A percentile compares a stretch with the other conserved stretches of the same genome.
Evolutionary conservation across 2,888 invertebrate species (phyloP).

Genomic region (Cremastinae sp.): DNA sequence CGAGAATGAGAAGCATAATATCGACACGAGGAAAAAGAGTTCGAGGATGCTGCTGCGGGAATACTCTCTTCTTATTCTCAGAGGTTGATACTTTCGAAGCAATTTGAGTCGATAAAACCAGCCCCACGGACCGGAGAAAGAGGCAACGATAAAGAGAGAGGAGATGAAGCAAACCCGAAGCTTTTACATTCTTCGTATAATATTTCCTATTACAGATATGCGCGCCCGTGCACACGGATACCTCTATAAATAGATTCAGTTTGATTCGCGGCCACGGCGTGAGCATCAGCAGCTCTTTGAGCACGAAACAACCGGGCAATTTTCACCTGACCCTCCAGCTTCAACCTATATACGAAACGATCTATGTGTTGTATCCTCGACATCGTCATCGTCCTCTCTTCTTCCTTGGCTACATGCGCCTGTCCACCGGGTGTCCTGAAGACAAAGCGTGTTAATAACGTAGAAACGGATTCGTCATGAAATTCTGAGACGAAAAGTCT

Average conservation of each 20-base stretch:
- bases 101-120: constrained; percentile 77
- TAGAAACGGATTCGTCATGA: no score
- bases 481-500: no score
- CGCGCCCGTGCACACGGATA: neutral
- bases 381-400: constrained; percentile 39
- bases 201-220: neutral
- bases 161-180: neutral
- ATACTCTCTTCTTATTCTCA: constrained; percentile 15
- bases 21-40: constrained; percentile 8
- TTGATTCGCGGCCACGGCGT: constrained; percentile 49
- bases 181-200: constrained; percentile 12
- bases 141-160: constrained; percentile 9
- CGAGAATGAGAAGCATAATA: constrained; percentile 29
- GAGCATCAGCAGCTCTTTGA: constrained; percentile 53
- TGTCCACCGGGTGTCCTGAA: no score
- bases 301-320: constrained; percentile 68
- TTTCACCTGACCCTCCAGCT: constrained; percentile 70
- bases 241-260: constrained; percentile 5
- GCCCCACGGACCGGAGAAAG: constrained; percentile 28
- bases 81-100: constrained; percentile 69
- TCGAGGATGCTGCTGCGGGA: constrained; percentile 47
- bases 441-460: no score
- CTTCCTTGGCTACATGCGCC: constrained; percentile 1
- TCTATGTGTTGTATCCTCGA: constrained; percentile 18
- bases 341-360: constrained; percentile 45